A percentile compares a stretch with the other conserved stretches of the same genome.
Conservation (phyloP, 2,888 invertebrate species). For the Muschampia plurimacula region DNA sequence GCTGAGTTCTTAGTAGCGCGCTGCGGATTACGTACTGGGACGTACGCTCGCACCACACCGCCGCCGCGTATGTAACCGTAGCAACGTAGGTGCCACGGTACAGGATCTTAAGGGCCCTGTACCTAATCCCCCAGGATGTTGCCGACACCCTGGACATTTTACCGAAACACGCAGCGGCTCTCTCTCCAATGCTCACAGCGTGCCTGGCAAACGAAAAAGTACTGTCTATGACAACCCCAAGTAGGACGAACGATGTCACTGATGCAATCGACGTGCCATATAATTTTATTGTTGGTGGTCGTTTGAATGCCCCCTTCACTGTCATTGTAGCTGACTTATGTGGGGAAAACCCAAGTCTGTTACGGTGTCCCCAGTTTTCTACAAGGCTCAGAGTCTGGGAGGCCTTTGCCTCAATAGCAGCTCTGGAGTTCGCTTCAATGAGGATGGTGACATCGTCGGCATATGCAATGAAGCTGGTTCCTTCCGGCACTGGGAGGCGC, state of each 20-base stretch:
- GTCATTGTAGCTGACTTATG: slow-evolving; percentile 45
- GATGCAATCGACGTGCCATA: slow-evolving; percentile 34
- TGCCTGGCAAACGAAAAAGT: no score
- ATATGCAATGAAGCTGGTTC: slow-evolving; percentile 43
- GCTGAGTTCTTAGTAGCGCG: slow-evolving; percentile 36
- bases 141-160: no score
- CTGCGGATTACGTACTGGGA: no score
- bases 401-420: not conserved
- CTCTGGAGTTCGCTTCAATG: slow-evolving; percentile 23
- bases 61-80: no score
- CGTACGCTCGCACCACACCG: no score
- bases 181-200: no score
- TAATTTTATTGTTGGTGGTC: slow-evolving; percentile 30
- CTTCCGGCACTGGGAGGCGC: slow-evolving; percentile 6
- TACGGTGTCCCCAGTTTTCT: not conserved
- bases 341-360: slow-evolving; percentile 45
- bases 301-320: slow-evolving; percentile 35
- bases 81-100: no score
- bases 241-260: slow-evolving; percentile 5
- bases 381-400: not conserved
- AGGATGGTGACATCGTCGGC: slow-evolving; percentile 49
- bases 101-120: no score
- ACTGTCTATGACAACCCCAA: no score
- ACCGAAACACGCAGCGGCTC: no score
- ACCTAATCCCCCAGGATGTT: no score